Percentiles rank a stretch among this genome's conserved stretches.
phyloP scores from a whole-genome alignment of 2,797 vertebrate genomes.

The Chiropotes sagulatus region DNA sequence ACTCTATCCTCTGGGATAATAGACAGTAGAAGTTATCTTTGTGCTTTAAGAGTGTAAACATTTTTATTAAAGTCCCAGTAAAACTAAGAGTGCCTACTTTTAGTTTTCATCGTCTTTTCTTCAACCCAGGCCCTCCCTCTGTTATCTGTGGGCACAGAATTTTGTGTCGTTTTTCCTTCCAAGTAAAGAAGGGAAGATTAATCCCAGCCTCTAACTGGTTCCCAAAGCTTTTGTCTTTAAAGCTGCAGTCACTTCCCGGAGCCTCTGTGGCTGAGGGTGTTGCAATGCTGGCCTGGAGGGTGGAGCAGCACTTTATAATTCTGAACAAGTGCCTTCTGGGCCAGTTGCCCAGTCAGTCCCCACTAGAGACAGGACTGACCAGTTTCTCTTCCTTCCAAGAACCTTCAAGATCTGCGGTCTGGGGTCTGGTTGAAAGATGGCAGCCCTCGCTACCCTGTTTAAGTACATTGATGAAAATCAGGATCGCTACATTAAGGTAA shows the following conservation, averaged over 20 bases:
- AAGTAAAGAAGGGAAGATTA: background rate
- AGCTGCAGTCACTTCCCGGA: conserved; percentile 17
- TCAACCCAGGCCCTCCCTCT: background rate
- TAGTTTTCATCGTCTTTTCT: background rate
- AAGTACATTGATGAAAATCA: conserved; percentile 95
- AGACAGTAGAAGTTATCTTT: background rate
- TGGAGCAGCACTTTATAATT: background rate
- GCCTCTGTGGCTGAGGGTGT: background rate
- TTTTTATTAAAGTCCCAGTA: background rate
- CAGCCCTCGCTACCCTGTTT: conserved; percentile 89
- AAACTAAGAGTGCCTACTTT: background rate
- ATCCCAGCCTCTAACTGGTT: background rate
- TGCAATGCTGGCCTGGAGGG: background rate
- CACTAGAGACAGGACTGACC: background rate
- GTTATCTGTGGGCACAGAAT: background rate
- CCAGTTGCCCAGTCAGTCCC: background rate
- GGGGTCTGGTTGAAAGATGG: conserved; percentile 84
- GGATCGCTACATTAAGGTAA: conserved; percentile 93
- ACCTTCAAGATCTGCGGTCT: background rate
- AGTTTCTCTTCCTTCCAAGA: conserved; percentile 15
- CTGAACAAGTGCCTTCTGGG: background rate
- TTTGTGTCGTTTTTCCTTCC: background rate
- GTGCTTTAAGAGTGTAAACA: background rate
- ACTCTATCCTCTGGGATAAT: background rate
- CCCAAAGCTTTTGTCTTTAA: background rate